Evolutionary conservation across 2,797 vertebrate species (phyloP), one percentile per base, ranked within the genome.

Genomic region (Anableps anableps): DNA sequence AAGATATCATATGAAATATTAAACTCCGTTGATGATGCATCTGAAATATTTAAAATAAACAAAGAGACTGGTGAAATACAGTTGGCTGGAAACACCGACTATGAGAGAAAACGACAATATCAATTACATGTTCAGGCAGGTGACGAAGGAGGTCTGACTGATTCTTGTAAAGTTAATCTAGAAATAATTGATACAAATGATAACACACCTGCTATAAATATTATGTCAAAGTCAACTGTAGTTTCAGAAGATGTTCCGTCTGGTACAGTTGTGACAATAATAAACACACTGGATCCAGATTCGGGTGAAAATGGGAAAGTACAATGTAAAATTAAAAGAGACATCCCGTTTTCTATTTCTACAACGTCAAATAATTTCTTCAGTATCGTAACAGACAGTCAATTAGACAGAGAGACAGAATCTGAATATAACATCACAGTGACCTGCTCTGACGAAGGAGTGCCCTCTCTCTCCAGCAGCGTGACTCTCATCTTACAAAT

Each of bases 151-250:
- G 94, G 95, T 64, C 91, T 95, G 4, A 89, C 92, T 8, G 94
- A 94, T 71, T 95, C 94, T 0, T 91, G 94, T 38, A 95, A 93
- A 73, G 90, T 96, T 1, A 45, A 90, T 9, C 75, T 96, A 70
- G 94, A 95, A 19, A 85, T 96, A 0, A 55, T 89, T 1, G 96
- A 96, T 1, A 78, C 92, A 11, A 96, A 96, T 75, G 95, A 96
- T 76, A 96, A 96, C 53, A 90, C 73, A 16, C 95, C 96, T 0
- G 76, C 78, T 3, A 89, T 96, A 77, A 92, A 88, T 51, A 82
- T 96, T 0, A 88, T 94, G 76, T 94, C 93, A 5, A 82, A 91
- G 36, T 83, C 89, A 1, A 86, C 80, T 48, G 75, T 90, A 0
- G 76, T 96, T 72, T 86, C 91, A 17, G 96, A 96, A 85, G 80